phyloP scores from a whole-genome alignment of 2,888 invertebrate genomes.

The Creontiades dilutus region DNA sequence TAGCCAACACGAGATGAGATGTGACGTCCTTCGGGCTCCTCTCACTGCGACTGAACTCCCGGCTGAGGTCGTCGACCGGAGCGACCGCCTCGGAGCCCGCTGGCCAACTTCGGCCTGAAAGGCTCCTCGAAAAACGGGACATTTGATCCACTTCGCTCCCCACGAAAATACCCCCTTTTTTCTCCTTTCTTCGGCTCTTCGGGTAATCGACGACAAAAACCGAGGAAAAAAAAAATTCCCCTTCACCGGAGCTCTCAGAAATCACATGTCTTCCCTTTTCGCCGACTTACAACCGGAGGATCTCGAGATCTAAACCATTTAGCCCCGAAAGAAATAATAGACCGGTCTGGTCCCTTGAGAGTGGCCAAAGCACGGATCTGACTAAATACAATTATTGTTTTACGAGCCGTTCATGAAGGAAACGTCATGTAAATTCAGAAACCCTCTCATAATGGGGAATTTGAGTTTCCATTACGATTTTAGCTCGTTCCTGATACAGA shows the following conservation, averaged over 20 bases:
- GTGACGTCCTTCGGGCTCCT: neutral
- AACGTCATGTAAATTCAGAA: too few relatives aligned
- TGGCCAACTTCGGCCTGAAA: slow-evolving; percentile 24
- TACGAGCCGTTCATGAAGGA: too few relatives aligned
- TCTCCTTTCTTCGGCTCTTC: neutral
- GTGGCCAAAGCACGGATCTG: too few relatives aligned
- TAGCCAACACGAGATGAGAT: neutral
- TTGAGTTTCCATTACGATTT: too few relatives aligned
- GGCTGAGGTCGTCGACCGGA: neutral
- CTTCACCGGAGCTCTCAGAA: slow-evolving; percentile 9
- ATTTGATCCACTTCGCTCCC: slow-evolving; percentile 31
- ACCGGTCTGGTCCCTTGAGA: too few relatives aligned
- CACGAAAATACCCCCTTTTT: neutral
- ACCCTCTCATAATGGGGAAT: too few relatives aligned
- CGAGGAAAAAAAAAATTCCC: neutral
- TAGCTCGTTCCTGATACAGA: too few relatives aligned
- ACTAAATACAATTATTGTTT: too few relatives aligned
- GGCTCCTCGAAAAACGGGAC: slow-evolving; percentile 20
- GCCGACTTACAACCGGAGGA: neutral
- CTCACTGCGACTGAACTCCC: neutral
- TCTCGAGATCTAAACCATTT: too few relatives aligned
- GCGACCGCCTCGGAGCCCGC: neutral
- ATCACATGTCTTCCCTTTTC: neutral
- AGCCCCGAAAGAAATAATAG: too few relatives aligned
- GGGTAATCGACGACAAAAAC: neutral